Base-by-base conservation (phyloP, 2,113 vertebrate species). In the Orycteropus afer region DNA sequence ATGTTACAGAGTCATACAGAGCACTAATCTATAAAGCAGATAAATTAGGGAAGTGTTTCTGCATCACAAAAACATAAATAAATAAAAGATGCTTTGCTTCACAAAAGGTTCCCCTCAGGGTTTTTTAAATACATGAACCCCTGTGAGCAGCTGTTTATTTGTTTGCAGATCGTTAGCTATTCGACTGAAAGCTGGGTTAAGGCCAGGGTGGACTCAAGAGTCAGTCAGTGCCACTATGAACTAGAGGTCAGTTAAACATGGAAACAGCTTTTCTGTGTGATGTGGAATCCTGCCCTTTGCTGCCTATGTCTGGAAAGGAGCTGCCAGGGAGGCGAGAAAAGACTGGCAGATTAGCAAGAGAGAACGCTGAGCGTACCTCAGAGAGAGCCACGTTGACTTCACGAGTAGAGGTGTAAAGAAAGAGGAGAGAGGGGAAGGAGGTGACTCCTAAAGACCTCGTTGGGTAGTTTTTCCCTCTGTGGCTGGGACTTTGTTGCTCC, bases 81-180 rank as follows among this genome's bases (percentile, higher is more conserved):
- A 25, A 11, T 81, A 25, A 89, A 73, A 82, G 61, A 69, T 47
- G 83, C 57, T 94, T 91, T 86, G 86, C 85, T 83, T 93, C 71
- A 87, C 65, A 73, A n/a, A 94, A 87, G 55, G n/a, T 80, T 81
- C 79, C n/a, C 87, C 84, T 87, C 1, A 0, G 42, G 71, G 18
- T 23, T 42, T 61, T 89, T 74, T 88, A 5, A 61, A 59, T 74
- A 53, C 37, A 29, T 57, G 67, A 65, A 23, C 55, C 55, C 23
- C 53, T 55, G 40, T 32, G 73, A 89, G 49, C 65, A 65, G 73
- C 90, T 87, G 63, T 80, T 86, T 55, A 34, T 94, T 93, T 95
- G 77, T 86, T 78, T 87, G 73, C 57, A 94, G 89, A 84, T 73
- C 80, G 57, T 96, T 84, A 87, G 55, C 32, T 91, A 69, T 74